phyloP scores from a whole-genome alignment of 2,113 vertebrate species.

The Galbula dea region DNA sequence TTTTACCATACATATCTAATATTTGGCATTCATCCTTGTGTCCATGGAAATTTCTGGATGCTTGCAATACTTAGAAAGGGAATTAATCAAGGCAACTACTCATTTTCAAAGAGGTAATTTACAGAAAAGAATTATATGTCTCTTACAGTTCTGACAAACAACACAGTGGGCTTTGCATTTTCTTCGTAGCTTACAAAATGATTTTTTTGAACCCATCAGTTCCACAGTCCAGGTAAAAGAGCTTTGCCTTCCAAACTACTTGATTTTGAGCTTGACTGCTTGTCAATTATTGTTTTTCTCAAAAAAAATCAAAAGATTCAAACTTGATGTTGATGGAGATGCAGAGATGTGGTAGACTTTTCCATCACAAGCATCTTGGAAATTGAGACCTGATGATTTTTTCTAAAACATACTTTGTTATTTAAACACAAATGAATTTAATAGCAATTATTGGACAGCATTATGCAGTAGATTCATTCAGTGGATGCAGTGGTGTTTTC shows the following conservation, averaged over 20 bases:
- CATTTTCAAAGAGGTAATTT: background rate
- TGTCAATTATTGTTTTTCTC: background rate
- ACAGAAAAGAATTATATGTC: background rate
- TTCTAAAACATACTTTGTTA: background rate
- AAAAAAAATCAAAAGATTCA: background rate
- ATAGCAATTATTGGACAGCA: background rate
- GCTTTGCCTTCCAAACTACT: background rate
- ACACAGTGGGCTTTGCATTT: background rate
- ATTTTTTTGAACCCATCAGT: background rate
- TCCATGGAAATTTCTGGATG: background rate
- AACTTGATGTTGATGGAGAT: background rate
- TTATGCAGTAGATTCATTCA: background rate
- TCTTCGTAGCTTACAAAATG: background rate
- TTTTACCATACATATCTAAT: background rate
- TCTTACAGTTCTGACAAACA: background rate
- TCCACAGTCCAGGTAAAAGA: background rate
- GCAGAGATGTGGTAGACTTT: background rate
- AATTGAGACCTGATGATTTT: background rate
- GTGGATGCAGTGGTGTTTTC: background rate
- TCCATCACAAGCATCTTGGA: background rate
- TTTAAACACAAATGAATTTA: background rate
- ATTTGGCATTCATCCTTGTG: background rate
- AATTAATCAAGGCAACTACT: background rate
- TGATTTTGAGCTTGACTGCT: background rate
- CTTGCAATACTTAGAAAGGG: background rate